Evolutionary conservation across 1,140 invertebrate species (phyloP).

Genomic region (Ganaspis sp.): DNA sequence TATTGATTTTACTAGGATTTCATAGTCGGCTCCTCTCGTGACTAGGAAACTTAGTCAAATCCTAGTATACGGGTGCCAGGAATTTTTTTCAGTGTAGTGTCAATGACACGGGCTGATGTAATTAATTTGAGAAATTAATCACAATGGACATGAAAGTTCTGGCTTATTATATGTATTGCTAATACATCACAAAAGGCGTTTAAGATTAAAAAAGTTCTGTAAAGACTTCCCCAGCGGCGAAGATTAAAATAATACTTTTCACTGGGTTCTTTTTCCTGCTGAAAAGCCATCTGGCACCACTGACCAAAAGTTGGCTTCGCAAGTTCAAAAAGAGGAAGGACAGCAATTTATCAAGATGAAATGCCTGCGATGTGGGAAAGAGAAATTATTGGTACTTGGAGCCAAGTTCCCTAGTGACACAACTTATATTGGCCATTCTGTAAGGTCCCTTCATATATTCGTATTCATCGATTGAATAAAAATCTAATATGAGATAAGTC

Average conservation of each 20-base stretch:
- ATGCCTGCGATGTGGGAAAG: constrained; percentile 5
- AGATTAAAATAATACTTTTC: not conserved
- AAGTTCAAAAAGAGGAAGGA: constrained; percentile 10
- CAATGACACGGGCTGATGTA: too few relatives aligned
- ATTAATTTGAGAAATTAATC: too few relatives aligned
- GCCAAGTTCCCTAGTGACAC: constrained; percentile 28
- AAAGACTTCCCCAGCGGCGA: not conserved
- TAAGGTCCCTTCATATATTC: not conserved
- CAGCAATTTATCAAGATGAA: constrained; percentile 27
- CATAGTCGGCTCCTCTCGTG: too few relatives aligned
- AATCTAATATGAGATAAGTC: constrained; percentile 11
- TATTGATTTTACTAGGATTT: too few relatives aligned
- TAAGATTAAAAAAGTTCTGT: too few relatives aligned
- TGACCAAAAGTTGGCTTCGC: not conserved
- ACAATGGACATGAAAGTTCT: too few relatives aligned
- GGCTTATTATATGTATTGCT: too few relatives aligned
- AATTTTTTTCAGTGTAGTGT: too few relatives aligned
- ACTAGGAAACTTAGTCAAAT: too few relatives aligned
- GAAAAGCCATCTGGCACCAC: constrained; percentile 9
- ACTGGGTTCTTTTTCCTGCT: not conserved
- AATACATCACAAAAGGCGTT: too few relatives aligned
- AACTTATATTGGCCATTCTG: constrained; percentile 8
- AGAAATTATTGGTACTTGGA: constrained; percentile 30
- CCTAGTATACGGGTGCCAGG: too few relatives aligned
- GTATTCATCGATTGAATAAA: constrained; percentile 18